Evolutionary conservation across 2,797 vertebrate genomes (phyloP), one percentile per base, ranked within the genome.

Genomic region (Amblyraja radiata): DNA sequence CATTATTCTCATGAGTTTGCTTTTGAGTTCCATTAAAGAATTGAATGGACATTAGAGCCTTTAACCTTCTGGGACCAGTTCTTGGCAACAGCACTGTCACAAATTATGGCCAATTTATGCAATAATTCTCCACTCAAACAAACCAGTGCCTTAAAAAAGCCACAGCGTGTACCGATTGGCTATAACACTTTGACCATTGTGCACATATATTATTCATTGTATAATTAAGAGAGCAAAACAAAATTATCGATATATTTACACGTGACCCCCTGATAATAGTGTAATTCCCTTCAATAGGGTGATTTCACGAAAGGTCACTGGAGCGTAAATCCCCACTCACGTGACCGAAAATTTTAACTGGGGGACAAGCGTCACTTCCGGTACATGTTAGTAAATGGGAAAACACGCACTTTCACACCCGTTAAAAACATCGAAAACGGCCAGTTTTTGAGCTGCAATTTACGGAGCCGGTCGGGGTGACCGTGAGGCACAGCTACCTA

Each of bases 1-100:
- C 54, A 63, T 10, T n/a, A 14, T 9, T 78, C 76, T 61, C 63
- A 16, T 32, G 28, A 32, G 14, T 88, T 86, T 88, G n/a, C 14
- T 32, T 88, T 65, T 8, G 63, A 86, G n/a, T 88, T 68, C 9
- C n/a, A 36, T 88, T 88, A 88, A 68, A 36, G 16, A 36, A 14
- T 3, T 88, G 63, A 88, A 88, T 65, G n/a, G 61, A 36, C 61
- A 88, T 68, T 88, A 88, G n/a, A n/a, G 84, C 61, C 61, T 88
- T 88, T 88, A 11, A 65, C 16, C 32, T 88, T 65, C 32, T 65
- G 32, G 46, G 84, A 36, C 84, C n/a, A 63, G 1, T 25, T 68
- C 84, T 68, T 36, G n/a, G 61, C 84, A 84, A 25, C 23, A 9
- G 16, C n/a, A 36, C 58, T 63, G n/a, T 10, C n/a, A 68, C 1